phyloP scores from a whole-genome alignment of 1,140 invertebrate genomes.

The Probaryconus sp. region DNA sequence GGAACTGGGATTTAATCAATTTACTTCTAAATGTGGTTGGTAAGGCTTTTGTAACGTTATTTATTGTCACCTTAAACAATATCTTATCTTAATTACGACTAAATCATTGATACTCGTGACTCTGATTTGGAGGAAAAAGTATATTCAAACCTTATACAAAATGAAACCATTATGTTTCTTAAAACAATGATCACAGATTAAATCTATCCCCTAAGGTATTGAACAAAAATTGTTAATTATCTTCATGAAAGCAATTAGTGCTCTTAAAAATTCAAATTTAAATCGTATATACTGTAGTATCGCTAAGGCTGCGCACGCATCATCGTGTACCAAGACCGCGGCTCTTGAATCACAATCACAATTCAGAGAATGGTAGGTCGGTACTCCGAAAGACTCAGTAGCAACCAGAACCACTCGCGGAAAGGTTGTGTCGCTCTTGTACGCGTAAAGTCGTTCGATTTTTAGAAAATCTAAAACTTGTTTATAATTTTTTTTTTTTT shows the following conservation, averaged over 20 bases:
- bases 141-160: no score
- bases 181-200: no score
- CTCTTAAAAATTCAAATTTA: constrained; percentile 13
- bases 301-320: constrained; percentile 42
- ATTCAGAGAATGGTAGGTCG: constrained; percentile 53
- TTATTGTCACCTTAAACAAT: no score
- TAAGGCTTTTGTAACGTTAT: no score
- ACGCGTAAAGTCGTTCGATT: constrained; percentile 23
- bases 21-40: no score
- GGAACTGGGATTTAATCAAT: no score
- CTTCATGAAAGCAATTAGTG: not conserved
- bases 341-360: constrained; percentile 40
- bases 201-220: not conserved
- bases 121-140: no score
- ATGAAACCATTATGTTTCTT: no score
- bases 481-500: constrained; percentile 1
- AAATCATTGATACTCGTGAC: no score
- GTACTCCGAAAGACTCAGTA: constrained; percentile 72
- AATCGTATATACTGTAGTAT: constrained; percentile 36
- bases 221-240: not conserved
- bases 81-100: no score
- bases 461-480: not conserved
- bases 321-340: constrained; percentile 10
- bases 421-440: constrained; percentile 53
- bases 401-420: constrained; percentile 68